Evolutionary conservation across 2,797 vertebrate species (phyloP).

Genomic region (Euthynnus affinis): DNA sequence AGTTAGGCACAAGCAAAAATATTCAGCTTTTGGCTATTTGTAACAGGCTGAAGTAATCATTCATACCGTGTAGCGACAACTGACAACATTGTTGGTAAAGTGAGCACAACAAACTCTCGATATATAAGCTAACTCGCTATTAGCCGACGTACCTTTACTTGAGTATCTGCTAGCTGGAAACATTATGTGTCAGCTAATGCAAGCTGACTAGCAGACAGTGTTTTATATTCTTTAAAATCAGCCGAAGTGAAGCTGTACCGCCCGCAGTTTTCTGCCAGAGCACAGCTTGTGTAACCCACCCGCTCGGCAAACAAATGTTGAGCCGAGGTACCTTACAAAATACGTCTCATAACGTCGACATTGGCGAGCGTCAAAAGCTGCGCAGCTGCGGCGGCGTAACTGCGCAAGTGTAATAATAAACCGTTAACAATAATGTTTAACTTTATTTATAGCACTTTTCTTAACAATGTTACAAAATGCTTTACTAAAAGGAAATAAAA

Average conservation of each 20-base stretch:
- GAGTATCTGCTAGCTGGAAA: slow-evolving; percentile 85
- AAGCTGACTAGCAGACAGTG: slow-evolving; percentile 16
- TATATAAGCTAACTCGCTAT: slow-evolving; percentile 25
- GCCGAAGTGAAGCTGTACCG: not conserved
- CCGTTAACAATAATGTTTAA: no score
- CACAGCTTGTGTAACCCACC: slow-evolving; percentile 5
- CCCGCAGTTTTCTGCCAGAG: not conserved
- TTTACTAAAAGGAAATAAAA: no score
- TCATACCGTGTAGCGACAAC: fast-evolving
- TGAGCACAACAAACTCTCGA: not conserved
- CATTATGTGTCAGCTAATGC: slow-evolving; percentile 72
- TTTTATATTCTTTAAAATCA: not conserved
- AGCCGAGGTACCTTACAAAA: slow-evolving; percentile 49
- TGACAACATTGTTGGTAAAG: not conserved
- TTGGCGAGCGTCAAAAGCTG: slow-evolving; percentile 24
- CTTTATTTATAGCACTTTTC: no score
- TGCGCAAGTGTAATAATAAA: not conserved
- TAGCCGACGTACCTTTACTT: slow-evolving; percentile 78
- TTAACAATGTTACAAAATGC: no score
- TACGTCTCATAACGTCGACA: slow-evolving; percentile 68
- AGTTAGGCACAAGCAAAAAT: fast-evolving
- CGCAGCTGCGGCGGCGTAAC: slow-evolving; percentile 27
- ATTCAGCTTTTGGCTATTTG: fast-evolving
- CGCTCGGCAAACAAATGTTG: slow-evolving; percentile 13
- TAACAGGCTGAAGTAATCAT: fast-evolving